These are phyloP conservation scores for Ecdyonurus torrentis DNA, from an alignment of 2,888 invertebrate genomes.

Conservation along the genomic window DNA sequence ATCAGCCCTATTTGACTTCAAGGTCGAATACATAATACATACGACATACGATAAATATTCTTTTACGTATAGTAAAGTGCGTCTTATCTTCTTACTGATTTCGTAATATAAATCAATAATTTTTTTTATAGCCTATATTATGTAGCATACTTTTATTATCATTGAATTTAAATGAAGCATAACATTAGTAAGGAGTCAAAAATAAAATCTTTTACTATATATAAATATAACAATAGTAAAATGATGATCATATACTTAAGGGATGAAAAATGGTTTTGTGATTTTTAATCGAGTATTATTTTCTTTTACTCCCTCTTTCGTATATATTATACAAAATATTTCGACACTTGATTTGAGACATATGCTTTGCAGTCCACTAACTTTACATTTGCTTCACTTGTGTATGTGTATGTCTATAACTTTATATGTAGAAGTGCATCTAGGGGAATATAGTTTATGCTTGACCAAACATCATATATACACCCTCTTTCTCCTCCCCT, in stretches of 20 bases:
- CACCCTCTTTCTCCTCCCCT: background rate
- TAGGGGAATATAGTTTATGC: background rate
- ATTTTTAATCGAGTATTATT: background rate
- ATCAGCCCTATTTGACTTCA: too few relatives aligned
- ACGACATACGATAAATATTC: too few relatives aligned
- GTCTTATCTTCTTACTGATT: too few relatives aligned
- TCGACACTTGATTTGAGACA: background rate
- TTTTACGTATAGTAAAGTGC: too few relatives aligned
- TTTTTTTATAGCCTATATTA: too few relatives aligned
- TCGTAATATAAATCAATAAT: too few relatives aligned
- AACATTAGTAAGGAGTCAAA: background rate
- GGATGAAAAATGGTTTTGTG: background rate
- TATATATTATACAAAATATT: too few relatives aligned
- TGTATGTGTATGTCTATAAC: too few relatives aligned
- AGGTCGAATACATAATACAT: too few relatives aligned
- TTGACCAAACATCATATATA: background rate
- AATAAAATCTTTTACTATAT: background rate
- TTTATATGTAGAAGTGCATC: background rate
- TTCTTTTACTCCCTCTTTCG: background rate
- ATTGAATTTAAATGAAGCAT: background rate
- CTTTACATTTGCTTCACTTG: background rate
- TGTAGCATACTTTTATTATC: too few relatives aligned
- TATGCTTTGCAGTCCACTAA: background rate
- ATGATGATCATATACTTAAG: too few relatives aligned
- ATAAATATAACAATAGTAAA: background rate